Conservation (phyloP, 2,113 vertebrate species). For the Corydoras maculifer region DNA sequence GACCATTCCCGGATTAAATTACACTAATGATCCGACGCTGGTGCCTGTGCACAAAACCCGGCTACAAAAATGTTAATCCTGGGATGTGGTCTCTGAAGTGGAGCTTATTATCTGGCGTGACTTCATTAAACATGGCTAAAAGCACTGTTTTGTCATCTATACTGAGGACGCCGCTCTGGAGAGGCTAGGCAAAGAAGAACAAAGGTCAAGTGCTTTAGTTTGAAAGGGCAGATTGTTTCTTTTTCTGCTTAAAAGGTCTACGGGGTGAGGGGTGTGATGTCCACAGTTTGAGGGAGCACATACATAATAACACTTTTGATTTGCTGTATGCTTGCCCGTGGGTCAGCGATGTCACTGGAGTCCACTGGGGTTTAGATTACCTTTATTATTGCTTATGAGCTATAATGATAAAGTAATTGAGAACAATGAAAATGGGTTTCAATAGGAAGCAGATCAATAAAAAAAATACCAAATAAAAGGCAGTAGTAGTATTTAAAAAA, state of each 20-base stretch:
- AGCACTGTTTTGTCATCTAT: conserved; percentile 55
- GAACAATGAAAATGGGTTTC: too few species aligned
- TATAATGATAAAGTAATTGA: too few species aligned
- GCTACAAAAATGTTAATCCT: conserved; percentile 33
- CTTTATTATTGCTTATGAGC: too few species aligned
- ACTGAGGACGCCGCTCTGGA: conserved; percentile 31
- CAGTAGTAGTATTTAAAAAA: too few species aligned
- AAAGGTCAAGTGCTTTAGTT: conserved; percentile 1
- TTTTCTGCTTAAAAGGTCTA: not conserved
- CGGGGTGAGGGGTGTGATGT: too few species aligned
- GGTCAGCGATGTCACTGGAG: too few species aligned
- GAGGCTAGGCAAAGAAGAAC: not conserved
- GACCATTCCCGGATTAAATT: conserved; percentile 78
- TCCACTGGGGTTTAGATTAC: too few species aligned
- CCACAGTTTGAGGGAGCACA: too few species aligned
- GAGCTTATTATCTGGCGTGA: conserved; percentile 29
- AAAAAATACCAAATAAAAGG: too few species aligned
- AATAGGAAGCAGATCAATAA: too few species aligned
- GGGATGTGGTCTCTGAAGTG: conserved; percentile 46
- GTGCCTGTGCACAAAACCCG: conserved; percentile 64
- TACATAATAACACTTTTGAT: too few species aligned
- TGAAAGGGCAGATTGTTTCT: conserved; percentile 2
- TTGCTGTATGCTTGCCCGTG: too few species aligned
- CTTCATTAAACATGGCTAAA: conserved; percentile 61
- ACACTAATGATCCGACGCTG: conserved; percentile 75